Percentiles rank a stretch among this genome's conserved stretches.
These are phyloP conservation scores for Drosophila meridionalis DNA, from an alignment of 2,888 invertebrate genomes.

Conservation along the genomic window DNA sequence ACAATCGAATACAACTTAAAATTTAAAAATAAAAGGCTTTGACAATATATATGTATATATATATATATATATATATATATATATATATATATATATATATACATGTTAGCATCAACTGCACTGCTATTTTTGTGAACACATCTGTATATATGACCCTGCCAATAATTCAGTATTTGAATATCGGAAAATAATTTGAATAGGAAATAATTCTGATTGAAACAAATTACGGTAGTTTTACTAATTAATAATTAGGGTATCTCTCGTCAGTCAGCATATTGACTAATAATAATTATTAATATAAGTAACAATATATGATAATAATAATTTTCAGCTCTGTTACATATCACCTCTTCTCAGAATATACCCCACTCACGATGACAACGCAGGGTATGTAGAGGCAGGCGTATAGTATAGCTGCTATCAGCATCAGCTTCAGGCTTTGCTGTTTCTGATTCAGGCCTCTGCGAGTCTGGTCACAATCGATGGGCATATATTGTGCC, in stretches of 20 bases:
- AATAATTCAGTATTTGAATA: neutral
- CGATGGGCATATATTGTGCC: constrained; percentile 54
- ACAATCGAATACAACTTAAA: neutral
- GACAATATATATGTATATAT: no score
- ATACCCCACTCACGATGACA: neutral
- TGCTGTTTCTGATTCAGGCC: constrained; percentile 29
- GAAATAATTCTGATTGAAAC: neutral
- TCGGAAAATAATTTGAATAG: neutral
- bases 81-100: no score
- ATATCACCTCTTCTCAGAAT: neutral
- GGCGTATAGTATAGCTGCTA: constrained; percentile 12
- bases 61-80: no score
- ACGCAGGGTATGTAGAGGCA: constrained; percentile 30
- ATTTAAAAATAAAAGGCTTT: neutral
- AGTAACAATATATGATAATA: neutral
- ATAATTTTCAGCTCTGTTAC: neutral
- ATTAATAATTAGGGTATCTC: neutral
- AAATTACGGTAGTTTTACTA: no score
- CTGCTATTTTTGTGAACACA: no score
- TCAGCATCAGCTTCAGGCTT: constrained; percentile 19
- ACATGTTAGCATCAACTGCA: no score
- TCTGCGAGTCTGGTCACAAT: constrained; percentile 49
- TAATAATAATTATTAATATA: neutral
- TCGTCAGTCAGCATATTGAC: neutral
- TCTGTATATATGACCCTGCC: no score